Evolutionary conservation across 2,888 invertebrate genomes (phyloP), one percentile per base, ranked within the genome.

Genomic region (Liodrosophila aerea): DNA sequence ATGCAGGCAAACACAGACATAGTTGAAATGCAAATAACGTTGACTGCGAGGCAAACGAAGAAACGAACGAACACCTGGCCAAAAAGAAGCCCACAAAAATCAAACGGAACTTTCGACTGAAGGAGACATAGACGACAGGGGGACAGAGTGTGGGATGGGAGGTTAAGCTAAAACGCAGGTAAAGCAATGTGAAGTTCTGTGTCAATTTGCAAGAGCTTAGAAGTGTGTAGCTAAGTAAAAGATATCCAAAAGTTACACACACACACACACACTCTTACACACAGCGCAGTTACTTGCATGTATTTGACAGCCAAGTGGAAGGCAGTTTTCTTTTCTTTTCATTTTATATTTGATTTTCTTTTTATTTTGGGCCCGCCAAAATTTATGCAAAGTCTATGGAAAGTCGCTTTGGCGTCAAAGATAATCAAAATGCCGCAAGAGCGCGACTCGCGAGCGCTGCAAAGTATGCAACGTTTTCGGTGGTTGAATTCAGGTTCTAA

Each of bases 331-430:
- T 43, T 44, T 54, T n/a, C n/a, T n/a, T n/a, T n/a, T n/a, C n/a
- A n/a, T n/a, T n/a, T n/a, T n/a, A n/a, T n/a, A n/a, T n/a, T n/a
- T n/a, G n/a, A n/a, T n/a, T n/a, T n/a, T n/a, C n/a, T n/a, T n/a
- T n/a, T n/a, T n/a, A n/a, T n/a, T 60, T 49, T 27, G 16, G 8
- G 9, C 8, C 16, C 9, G 39, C 36, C 43, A 47, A 81, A 84
- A 82, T 81, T 75, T 81, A 81, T 81, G 80, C 80, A 84, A 81
- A 81, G 85, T 81, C 78, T 78, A 82, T 85, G 75, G 66, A 71
- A 82, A 73, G 77, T 66, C 82, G 66, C 69, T 72, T 74, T 72
- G 60, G 71, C 36, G 71, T 60, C 70, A 64, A 68, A 78, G 78
- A 78, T 78, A 78, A 82, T 78, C 78, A 78, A 73, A 73, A 70